A percentile compares a stretch with the other conserved stretches of the same genome.
These are phyloP conservation scores for Drosophila kuntzei DNA, from an alignment of 2,888 invertebrate species.

Conservation along the genomic window DNA sequence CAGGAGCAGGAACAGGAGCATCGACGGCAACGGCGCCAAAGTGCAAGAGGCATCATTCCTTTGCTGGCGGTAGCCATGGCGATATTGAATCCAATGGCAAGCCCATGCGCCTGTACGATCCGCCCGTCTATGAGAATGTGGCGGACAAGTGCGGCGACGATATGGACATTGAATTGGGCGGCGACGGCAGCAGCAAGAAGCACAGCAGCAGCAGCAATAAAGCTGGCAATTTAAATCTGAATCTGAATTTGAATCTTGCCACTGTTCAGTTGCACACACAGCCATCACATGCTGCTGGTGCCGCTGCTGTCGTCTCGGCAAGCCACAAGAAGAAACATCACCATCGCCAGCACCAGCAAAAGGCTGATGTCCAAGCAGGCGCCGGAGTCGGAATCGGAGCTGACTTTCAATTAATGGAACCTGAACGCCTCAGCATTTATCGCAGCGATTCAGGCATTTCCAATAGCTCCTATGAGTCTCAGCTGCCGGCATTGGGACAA, in stretches of 20 bases:
- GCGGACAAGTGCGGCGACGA: conserved; percentile 86
- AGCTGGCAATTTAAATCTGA: conserved; percentile 33
- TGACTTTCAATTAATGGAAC: conserved; percentile 83
- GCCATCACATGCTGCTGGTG: conserved; percentile 35
- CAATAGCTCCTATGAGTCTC: conserved; percentile 86
- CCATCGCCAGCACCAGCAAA: conserved; percentile 84
- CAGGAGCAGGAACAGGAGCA: background rate
- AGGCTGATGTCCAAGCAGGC: conserved; percentile 56
- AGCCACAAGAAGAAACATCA: conserved; percentile 83
- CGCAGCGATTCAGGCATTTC: conserved; percentile 86
- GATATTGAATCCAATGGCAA: conserved; percentile 80
- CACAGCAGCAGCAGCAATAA: conserved; percentile 10
- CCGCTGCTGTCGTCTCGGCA: conserved; percentile 59
- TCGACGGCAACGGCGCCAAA: conserved; percentile 57
- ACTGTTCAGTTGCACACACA: conserved; percentile 75
- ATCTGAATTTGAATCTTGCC: conserved; percentile 54
- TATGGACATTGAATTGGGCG: conserved; percentile 58
- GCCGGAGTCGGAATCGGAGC: conserved; percentile 31
- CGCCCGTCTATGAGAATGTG: conserved; percentile 88
- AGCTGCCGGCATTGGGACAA: conserved; percentile 67
- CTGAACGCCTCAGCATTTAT: conserved; percentile 84
- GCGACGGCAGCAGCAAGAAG: conserved; percentile 54
- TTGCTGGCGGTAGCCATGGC: conserved; percentile 84
- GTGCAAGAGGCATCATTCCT: conserved; percentile 85
- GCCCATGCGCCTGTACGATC: conserved; percentile 83